Percentiles rank a stretch among this genome's conserved stretches.
These are phyloP conservation scores for Crotalus helleri DNA, from an alignment of 2,113 vertebrate genomes.

Conservation along the genomic window DNA sequence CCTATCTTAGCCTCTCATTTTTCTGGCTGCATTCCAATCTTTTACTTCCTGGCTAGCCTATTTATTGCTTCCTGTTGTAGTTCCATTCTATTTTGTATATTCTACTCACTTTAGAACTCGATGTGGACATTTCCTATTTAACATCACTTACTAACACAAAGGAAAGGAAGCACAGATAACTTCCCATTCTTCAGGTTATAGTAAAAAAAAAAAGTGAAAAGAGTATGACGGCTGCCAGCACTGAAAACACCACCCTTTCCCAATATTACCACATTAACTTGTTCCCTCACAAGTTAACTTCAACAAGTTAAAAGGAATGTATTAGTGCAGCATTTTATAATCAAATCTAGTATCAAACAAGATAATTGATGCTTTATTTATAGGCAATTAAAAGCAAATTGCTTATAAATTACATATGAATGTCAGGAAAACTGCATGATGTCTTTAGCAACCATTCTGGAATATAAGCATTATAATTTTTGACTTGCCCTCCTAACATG, in stretches of 20 bases:
- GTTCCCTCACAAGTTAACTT: not conserved
- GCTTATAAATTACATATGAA: not conserved
- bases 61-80: not conserved
- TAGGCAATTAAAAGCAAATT: not conserved
- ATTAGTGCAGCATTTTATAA: not conserved
- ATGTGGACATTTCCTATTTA: not conserved
- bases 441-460: not conserved
- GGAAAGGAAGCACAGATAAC: not conserved
- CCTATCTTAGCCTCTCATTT: not conserved
- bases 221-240: not conserved
- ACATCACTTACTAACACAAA: not conserved
- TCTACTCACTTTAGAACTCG: not conserved
- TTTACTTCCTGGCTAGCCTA: not conserved
- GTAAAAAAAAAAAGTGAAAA: slow-evolving; percentile 31
- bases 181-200: not conserved
- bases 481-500: not conserved
- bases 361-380: not conserved
- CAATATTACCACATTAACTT: not conserved
- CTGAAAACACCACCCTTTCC: not conserved
- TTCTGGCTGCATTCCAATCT: not conserved
- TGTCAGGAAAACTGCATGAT: not conserved
- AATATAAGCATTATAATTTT: not conserved
- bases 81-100: not conserved
- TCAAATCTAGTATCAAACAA: not conserved
- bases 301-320: not conserved